Evolutionary conservation across 2,797 vertebrate species (phyloP).

Genomic region (Eulemur coronatus): DNA sequence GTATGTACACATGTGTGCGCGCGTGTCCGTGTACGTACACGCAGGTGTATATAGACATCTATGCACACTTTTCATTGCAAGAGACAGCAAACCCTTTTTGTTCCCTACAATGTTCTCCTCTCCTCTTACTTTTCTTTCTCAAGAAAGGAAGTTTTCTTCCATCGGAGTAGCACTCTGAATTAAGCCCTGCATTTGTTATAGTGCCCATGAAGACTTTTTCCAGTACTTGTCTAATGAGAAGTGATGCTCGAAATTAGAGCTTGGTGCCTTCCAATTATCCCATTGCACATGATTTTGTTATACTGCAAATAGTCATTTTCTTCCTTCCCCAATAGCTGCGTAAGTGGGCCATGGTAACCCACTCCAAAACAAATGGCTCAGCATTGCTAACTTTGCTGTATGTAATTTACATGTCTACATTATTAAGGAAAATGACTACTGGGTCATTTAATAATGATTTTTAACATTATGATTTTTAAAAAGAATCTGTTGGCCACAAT

Average conservation of each 20-base stretch:
- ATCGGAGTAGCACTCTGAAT: not conserved
- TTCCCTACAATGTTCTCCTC: not conserved
- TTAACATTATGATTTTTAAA: not conserved
- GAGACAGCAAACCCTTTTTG: not conserved
- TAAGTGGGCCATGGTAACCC: conserved; percentile 6
- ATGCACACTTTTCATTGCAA: not conserved
- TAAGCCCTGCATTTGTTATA: not conserved
- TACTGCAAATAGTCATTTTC: conserved; percentile 47
- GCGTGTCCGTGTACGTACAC: fast-evolving
- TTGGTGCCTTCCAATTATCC: conserved; percentile 11
- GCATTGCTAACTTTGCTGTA: not conserved
- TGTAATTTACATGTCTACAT: not conserved
- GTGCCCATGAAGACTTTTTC: not conserved
- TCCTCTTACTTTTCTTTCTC: not conserved
- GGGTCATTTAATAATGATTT: not conserved
- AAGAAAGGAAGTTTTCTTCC: not conserved
- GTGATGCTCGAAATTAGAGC: conserved; percentile 4
- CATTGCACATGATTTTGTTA: conserved; percentile 46
- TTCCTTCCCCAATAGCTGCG: not conserved
- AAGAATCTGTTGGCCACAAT: not conserved
- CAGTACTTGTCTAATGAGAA: conserved; percentile 23
- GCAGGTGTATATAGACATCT: not conserved
- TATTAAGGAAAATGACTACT: not conserved
- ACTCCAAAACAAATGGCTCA: conserved; percentile 25
- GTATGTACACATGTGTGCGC: not conserved